A percentile compares a stretch with the other conserved stretches of the same genome.
Conservation (phyloP, 1,140 invertebrate species). For the Reticulitermes speratus region DNA sequence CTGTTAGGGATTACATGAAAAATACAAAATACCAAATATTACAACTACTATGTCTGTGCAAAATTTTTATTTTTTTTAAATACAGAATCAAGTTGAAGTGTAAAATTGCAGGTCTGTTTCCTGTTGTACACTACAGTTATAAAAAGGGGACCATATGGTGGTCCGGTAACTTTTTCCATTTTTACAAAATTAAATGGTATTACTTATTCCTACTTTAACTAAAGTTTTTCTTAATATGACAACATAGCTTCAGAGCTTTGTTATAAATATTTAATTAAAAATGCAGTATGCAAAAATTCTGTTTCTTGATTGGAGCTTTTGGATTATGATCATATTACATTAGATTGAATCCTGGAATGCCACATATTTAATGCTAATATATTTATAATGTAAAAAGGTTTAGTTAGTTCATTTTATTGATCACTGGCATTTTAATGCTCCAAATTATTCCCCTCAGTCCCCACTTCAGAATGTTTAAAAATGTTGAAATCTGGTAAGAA, state of each 20-base stretch:
- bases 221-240: neutral
- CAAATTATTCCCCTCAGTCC: no score
- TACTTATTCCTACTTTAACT: slow-evolving; percentile 1
- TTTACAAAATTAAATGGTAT: neutral
- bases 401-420: no score
- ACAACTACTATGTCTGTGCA: neutral
- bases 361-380: no score
- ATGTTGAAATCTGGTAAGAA: no score
- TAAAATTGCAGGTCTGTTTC: neutral
- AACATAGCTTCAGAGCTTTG: neutral
- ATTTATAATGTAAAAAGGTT: no score
- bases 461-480: no score
- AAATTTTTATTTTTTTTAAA: neutral
- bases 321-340: no score
- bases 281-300: no score
- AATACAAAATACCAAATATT: slow-evolving; percentile 4
- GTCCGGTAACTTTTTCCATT: neutral
- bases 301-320: no score
- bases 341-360: no score
- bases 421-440: no score
- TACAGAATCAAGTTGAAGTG: neutral
- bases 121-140: neutral
- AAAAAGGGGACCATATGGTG: neutral
- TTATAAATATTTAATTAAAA: neutral
- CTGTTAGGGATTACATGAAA: neutral